Base-by-base conservation (phyloP, 2,113 vertebrate species). In the Rousettus leschenaultii region DNA sequence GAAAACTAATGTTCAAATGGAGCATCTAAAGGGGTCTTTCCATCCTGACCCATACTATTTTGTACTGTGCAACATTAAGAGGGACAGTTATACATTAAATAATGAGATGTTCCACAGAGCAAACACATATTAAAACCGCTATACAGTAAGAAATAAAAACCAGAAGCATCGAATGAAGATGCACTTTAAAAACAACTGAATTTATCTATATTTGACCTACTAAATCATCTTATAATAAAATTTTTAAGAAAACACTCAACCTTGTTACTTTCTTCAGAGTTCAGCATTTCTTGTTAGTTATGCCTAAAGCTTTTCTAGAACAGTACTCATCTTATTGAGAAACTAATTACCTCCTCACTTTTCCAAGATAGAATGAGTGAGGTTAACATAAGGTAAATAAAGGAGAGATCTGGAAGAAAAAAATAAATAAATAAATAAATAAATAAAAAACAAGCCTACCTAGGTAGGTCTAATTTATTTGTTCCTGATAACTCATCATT, bases 311-410 rank as follows among this genome's bases (percentile, higher is more conserved):
- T 61, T 82, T 66, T 88, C 35, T 84, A 73, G 59, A 94, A 79
- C 1, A 68, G 66, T 65, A 71, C 7, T 88, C 68, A 89, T 94
- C 75, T 84, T 93, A 95, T n/a, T 68, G 43, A 91, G 51, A 96
- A 96, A 79, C 75, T 45, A 89, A 92, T 70, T 86, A 83, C 22
- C 30, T 93, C 73, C 35, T 95, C 45, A 45, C 28, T 73, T 92
- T 89, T 33, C 21, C 68, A 89, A 33, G 33, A 78, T 45, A 21
- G 43, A 89, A 35, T 71, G 89, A 86, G 51, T 63, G 48, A 77
- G 33, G 63, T 83, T 89, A 96, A 79, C 33, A 78, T 71, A 85
- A 78, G 43, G 33, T 70, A n/a, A 90, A 45, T 91, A 73, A 82
- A 73, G 55, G 22, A 82, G 1, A 63, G 10, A 48, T 3, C 5